Evolutionary conservation across 2,888 invertebrate genomes (phyloP).

Genomic region (Archips crataeganus): DNA sequence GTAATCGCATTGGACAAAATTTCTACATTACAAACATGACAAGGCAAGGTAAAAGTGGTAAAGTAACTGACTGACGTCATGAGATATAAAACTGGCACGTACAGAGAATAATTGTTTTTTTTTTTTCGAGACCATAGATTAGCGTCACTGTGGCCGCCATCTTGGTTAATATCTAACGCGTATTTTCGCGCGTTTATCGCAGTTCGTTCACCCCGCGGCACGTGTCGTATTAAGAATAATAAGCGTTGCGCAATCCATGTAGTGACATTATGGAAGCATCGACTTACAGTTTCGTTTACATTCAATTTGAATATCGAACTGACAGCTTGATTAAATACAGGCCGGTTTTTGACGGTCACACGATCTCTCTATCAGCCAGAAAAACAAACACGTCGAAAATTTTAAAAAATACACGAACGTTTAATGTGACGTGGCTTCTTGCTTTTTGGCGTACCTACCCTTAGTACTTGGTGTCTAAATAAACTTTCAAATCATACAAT

Average conservation of each 20-base stretch:
- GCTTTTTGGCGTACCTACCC: too few species aligned
- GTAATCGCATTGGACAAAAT: neutral
- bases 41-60: neutral
- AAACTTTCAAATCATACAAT: too few species aligned
- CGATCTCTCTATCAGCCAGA: neutral
- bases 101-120: conserved; percentile 11
- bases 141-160: conserved; percentile 31
- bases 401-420: neutral
- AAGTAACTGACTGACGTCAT: neutral
- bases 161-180: conserved; percentile 38
- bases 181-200: conserved; percentile 40
- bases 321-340: conserved; percentile 3
- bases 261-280: conserved; percentile 31
- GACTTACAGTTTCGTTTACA: conserved; percentile 24
- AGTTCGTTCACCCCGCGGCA: conserved; percentile 38
- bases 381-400: neutral
- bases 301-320: neutral
- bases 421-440: too few species aligned
- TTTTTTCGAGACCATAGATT: conserved; percentile 24
- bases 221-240: conserved; percentile 36
- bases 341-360: neutral
- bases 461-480: too few species aligned
- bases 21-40: conserved; percentile 1
- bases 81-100: neutral
- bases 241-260: conserved; percentile 35